Evolutionary conservation across 2,113 vertebrate genomes (phyloP).

Genomic region (Platanista minor): DNA sequence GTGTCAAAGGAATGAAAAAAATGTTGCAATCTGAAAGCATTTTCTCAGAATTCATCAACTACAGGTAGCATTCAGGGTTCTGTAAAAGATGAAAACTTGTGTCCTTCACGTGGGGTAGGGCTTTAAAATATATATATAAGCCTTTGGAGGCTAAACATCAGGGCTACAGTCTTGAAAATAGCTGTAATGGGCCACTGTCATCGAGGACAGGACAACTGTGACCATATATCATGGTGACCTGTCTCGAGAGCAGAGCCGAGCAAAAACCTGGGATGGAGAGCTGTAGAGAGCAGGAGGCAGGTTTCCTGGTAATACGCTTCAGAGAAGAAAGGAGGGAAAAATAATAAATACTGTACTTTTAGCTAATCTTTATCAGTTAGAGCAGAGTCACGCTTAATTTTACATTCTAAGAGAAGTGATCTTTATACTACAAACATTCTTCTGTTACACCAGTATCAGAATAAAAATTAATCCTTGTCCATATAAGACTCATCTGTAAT

Average conservation of each 20-base stretch:
- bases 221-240: not conserved
- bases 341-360: accelerated
- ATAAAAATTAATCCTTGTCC: not conserved
- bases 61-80: not conserved
- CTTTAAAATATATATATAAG: not conserved
- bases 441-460: not conserved
- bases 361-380: not conserved
- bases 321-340: not conserved
- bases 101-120: too few species aligned
- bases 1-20: not conserved
- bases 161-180: not conserved
- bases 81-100: not conserved
- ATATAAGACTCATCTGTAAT: not conserved
- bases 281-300: accelerated
- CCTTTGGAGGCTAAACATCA: not conserved
- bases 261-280: accelerated
- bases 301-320: not conserved
- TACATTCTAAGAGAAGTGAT: not conserved
- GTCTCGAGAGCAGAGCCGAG: accelerated
- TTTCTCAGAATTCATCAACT: not conserved
- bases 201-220: not conserved
- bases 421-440: not conserved
- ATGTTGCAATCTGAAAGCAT: not conserved
- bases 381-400: not conserved
- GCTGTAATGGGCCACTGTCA: accelerated